Percentiles rank a stretch among this genome's conserved stretches.
These are phyloP conservation scores for Nomada goodeniana DNA, from an alignment of 2,888 invertebrate genomes.

Conservation along the genomic window DNA sequence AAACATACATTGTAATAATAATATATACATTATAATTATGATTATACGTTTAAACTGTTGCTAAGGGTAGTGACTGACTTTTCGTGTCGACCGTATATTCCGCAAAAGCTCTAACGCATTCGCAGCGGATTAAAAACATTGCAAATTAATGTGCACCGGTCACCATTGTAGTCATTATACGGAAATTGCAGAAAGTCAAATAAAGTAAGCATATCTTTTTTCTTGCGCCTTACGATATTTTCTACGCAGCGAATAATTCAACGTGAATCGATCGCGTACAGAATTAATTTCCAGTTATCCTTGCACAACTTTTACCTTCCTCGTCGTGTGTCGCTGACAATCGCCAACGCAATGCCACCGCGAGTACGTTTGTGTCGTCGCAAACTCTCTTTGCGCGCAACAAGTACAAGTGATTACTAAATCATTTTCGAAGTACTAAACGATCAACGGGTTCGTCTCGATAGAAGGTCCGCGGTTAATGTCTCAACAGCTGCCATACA, in stretches of 20 bases:
- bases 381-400: constrained; percentile 15
- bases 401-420: too few relatives aligned
- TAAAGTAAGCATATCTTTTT: not conserved
- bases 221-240: not conserved
- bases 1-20: too few relatives aligned
- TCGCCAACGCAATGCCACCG: constrained; percentile 50
- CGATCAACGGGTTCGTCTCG: too few relatives aligned
- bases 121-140: not conserved
- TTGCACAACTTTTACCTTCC: constrained; percentile 54
- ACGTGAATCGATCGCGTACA: constrained; percentile 44
- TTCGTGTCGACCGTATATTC: too few relatives aligned
- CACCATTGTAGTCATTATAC: not conserved
- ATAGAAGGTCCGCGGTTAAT: too few relatives aligned
- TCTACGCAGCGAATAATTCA: not conserved
- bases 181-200: not conserved
- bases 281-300: constrained; percentile 43
- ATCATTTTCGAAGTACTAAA: too few relatives aligned
- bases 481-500: not conserved
- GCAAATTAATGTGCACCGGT: constrained; percentile 3
- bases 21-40: too few relatives aligned
- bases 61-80: too few relatives aligned
- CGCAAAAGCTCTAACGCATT: not conserved
- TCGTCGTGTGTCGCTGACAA: constrained; percentile 10
- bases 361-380: constrained; percentile 18
- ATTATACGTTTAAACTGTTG: too few relatives aligned